Evolutionary conservation across 2,888 invertebrate species (phyloP).

Genomic region (Scelioninae gen. 2): DNA sequence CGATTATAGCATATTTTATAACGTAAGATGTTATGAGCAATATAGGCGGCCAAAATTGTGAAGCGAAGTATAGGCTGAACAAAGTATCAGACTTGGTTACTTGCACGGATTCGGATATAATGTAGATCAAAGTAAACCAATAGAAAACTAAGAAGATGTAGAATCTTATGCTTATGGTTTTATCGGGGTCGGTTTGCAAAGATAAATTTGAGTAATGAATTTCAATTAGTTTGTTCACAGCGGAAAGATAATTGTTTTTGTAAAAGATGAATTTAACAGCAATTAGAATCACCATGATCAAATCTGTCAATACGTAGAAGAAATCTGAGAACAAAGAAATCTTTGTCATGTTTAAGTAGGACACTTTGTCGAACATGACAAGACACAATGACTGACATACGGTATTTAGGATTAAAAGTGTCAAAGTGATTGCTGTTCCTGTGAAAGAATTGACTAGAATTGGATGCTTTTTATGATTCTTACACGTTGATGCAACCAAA

Average conservation of each 20-base stretch:
- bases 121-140: no score
- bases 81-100: no score
- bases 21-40: background rate
- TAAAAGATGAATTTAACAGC: background rate
- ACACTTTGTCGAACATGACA: background rate
- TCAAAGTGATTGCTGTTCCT: background rate
- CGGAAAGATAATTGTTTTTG: background rate
- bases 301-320: background rate
- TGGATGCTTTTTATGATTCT: background rate
- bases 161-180: no score
- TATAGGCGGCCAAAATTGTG: background rate
- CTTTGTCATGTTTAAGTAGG: background rate
- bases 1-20: conserved; percentile 1
- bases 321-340: background rate
- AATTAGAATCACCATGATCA: background rate
- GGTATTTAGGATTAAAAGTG: background rate
- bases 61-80: background rate
- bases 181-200: no score
- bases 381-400: background rate
- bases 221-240: conserved; percentile 3
- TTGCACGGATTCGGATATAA: no score
- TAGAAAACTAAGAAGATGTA: no score
- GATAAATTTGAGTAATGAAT: background rate
- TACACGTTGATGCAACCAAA: background rate
- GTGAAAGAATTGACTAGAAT: background rate